Conservation (phyloP, 2,113 vertebrate genomes). For the Calonectris borealis region DNA sequence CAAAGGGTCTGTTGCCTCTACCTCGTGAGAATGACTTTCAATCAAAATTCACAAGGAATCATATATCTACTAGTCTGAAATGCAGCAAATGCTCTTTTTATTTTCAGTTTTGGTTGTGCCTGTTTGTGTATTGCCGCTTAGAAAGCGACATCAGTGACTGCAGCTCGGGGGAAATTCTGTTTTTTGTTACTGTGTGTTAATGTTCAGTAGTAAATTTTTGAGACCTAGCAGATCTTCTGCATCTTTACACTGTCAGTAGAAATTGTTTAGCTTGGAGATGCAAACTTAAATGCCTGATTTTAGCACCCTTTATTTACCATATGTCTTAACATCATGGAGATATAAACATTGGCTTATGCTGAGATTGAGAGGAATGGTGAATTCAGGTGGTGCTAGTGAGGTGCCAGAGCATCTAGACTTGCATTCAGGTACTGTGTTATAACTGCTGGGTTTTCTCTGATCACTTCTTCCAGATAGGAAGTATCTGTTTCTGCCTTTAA, state of each 20-base stretch:
- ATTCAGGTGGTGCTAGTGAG: background rate
- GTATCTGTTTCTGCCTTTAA: background rate
- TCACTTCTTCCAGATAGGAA: background rate
- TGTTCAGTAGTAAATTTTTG: background rate
- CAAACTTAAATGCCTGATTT: background rate
- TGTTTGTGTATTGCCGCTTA: background rate
- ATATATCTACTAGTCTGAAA: background rate
- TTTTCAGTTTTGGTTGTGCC: background rate
- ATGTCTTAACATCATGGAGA: background rate
- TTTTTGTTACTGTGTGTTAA: background rate
- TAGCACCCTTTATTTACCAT: rapidly evolving
- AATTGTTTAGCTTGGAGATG: background rate
- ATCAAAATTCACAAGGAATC: slow-evolving; percentile 41
- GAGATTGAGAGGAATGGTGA: background rate
- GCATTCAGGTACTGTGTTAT: background rate
- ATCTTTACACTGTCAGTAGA: background rate
- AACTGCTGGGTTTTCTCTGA: background rate
- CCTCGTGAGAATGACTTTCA: slow-evolving; percentile 31
- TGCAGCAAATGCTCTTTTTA: background rate
- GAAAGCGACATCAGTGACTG: background rate
- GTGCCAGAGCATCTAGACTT: background rate
- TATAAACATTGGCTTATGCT: background rate
- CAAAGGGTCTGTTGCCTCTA: slow-evolving; percentile 5
- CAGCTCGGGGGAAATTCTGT: background rate
- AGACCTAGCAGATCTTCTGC: background rate